A percentile compares a stretch with the other conserved stretches of the same genome.
Evolutionary conservation across 1,140 invertebrate genomes (phyloP).

Genomic region (Mycetomoellerius zeteki): DNA sequence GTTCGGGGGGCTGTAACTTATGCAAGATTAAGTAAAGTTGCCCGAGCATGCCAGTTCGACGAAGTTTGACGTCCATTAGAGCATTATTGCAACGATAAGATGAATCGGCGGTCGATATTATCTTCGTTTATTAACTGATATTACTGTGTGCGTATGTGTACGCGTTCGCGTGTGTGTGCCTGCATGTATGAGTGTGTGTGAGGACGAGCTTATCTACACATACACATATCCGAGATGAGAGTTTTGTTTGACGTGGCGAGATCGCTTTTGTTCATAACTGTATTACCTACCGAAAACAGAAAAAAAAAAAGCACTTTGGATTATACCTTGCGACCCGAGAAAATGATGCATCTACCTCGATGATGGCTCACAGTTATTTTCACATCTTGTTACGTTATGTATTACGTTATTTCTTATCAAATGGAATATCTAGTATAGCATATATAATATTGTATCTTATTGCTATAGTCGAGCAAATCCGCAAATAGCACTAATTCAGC

Average conservation of each 20-base stretch:
- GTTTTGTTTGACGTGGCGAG: conserved; percentile 13
- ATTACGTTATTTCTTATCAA: conserved; percentile 1
- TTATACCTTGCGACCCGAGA: neutral
- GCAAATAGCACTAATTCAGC: neutral
- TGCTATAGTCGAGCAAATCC: neutral
- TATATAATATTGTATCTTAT: neutral
- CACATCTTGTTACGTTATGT: neutral
- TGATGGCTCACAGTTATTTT: conserved; percentile 1
- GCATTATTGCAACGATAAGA: conserved; percentile 65
- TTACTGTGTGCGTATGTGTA: conserved; percentile 42
- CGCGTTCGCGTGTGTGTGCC: no score
- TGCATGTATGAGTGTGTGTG: neutral
- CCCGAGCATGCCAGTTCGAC: conserved; percentile 71
- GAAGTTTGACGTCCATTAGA: conserved; percentile 74
- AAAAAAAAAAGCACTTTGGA: neutral
- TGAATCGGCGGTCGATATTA: conserved; percentile 65
- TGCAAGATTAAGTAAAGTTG: conserved; percentile 76
- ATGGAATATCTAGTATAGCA: neutral
- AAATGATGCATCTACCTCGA: conserved; percentile 12
- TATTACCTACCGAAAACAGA: neutral
- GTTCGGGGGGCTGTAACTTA: conserved; percentile 58
- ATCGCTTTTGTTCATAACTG: conserved; percentile 8
- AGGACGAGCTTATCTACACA: conserved; percentile 7
- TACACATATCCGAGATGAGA: neutral
- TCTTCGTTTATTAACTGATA: conserved; percentile 72